Base-by-base conservation (phyloP, 2,113 vertebrate species). In the Eurystomus gularis region DNA sequence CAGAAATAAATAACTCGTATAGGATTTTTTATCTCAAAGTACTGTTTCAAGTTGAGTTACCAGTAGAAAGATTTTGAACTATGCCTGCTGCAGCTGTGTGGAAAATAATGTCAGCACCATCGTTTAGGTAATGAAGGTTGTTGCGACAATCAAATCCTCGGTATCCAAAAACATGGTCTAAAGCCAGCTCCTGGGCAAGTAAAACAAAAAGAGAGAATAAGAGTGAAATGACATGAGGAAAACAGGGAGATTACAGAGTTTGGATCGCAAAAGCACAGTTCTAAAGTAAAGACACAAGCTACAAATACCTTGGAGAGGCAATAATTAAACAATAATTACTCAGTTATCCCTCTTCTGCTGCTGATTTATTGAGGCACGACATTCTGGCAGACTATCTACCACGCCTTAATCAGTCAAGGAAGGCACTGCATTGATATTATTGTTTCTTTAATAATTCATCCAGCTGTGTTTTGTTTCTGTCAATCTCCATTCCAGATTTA, bases 91-190 rank as follows among this genome's bases (percentile, higher is more conserved):
- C 99, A 0, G 99, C 99, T 0, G 99, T 99, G 96, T 99, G 99
- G 96, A 99, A 99, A 97, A 99, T 97, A 82, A 99, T 99, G 96
- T 99, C 99, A 1, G 98, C 94, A 2, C 99, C 99, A 3, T 99
- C 99, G 1, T 99, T 99, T 94, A 99, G 99, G 98, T 99, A 99
- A 93, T 99, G 99, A 77, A 99, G 98, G 98, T 99, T 99, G 97
- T 99, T 99, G 49, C 99, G 99, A 86, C 99, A 99, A 96, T 99
- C 99, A 31, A 99, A 99, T 40, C 99, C 99, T 97, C 99, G 94
- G 98, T 99, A 99, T 31, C 99, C 99, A 86, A 99, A 99, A 29
- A 99, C 99, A 3, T 99, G 99, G 39, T 99, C 99, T 90, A 99
- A 92, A 69, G 98, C 98, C 96, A 99, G 98, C 86, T 99, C 99